Evolutionary conservation across 2,888 invertebrate species (phyloP).

Genomic region (Gastracanthus pulcherrimus): DNA sequence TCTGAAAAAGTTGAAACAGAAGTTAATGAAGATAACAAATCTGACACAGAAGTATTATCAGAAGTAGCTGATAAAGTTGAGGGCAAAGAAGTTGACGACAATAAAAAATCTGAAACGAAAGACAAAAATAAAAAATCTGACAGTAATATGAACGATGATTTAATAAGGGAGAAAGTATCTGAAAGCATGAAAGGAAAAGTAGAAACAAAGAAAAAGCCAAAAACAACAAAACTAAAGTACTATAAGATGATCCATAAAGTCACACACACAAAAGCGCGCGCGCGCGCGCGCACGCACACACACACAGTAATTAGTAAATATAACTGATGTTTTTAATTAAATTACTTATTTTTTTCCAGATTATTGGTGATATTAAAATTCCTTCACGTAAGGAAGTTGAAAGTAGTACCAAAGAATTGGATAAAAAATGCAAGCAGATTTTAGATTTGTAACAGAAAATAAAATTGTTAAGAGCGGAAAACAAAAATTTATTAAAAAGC

Average conservation of each 20-base stretch:
- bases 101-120: too few relatives aligned
- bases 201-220: neutral
- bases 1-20: neutral
- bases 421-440: neutral
- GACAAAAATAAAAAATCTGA: neutral
- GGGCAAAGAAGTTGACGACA: too few relatives aligned
- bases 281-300: neutral
- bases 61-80: neutral
- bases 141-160: neutral
- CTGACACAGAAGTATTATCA: neutral
- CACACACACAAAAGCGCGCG: neutral
- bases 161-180: neutral
- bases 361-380: neutral
- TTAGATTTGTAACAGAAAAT: neutral
- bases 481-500: neutral
- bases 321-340: neutral
- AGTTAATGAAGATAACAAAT: neutral
- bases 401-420: neutral
- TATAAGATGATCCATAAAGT: neutral
- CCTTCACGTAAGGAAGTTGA: neutral
- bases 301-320: neutral
- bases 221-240: neutral
- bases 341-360: neutral
- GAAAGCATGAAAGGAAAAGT: neutral
- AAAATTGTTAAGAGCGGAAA: neutral